Base-by-base conservation (phyloP, 2,888 invertebrate species). In the Acrocyrtus sp. region DNA sequence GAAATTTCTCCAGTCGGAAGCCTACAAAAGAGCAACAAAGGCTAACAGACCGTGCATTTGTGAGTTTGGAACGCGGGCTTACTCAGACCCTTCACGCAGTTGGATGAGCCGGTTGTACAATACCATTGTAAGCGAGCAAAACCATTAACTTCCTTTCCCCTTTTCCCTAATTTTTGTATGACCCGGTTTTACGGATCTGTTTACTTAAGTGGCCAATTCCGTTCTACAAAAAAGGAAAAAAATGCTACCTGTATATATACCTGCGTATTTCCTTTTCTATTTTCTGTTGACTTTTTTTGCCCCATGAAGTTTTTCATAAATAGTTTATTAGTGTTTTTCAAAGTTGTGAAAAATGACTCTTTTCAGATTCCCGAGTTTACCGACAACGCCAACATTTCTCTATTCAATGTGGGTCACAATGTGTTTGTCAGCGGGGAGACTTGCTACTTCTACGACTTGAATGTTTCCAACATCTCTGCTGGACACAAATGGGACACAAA, bases 401-500 rank as follows among this genome's bases (percentile, higher is more conserved):
- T 87, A 12, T 84, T 84, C 75, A 82, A 82, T 34, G 76, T 85
- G 47, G 84, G 84, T 15, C 85, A 86, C 74, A 82, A 84, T 43
- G 75, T 87, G 10, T 87, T 84, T 76, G 85, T 85, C 0, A 78
- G 84, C n/a, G 86, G 87, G 1, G 87, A 87, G 80, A 85, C 85
- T 0, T 82, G 83, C 41, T 81, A 80, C 24, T 81, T 87, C 69
- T 82, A 84, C 69, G 82, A 83, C 65, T 80, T 87, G 22, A 84
- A 87, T 80, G 83, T 84, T 12, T 82, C 84, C 26, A 84, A 84
- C 50, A 82, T 88, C 41, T 82, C 84, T 4, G 84, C 84, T 41
- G 78, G 82, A 6, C 83, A 80, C 45, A 82, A 81, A 34, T 77
- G 48, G 54, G 77, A 77, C 53, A 75, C 75, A n/a, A 81, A 80